phyloP scores from a whole-genome alignment of 2,113 vertebrate genomes.

The Gyps fulvus region DNA sequence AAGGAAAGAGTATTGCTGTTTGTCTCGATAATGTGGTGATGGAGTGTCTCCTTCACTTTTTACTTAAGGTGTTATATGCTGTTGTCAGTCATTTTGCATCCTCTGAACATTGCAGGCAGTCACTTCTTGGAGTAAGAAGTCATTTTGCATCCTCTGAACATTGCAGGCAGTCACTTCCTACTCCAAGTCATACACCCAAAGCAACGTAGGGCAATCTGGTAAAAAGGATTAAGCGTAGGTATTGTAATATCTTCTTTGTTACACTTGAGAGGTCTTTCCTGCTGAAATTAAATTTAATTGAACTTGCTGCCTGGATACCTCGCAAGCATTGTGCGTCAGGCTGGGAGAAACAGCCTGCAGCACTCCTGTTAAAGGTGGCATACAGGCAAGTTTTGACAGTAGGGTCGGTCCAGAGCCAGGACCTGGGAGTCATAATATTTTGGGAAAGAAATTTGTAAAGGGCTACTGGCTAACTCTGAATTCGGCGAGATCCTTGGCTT shows the following conservation, averaged over 20 bases:
- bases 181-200: background rate
- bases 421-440: background rate
- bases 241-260: conserved; percentile 29
- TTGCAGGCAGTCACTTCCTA: background rate
- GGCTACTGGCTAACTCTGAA: background rate
- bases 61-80: background rate
- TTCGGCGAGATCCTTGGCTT: background rate
- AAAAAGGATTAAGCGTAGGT: conserved; percentile 4
- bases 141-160: background rate
- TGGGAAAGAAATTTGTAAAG: background rate
- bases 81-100: background rate
- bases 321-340: background rate
- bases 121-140: background rate
- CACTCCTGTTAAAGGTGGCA: background rate
- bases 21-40: background rate
- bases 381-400: background rate
- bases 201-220: background rate
- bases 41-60: background rate
- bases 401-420: background rate
- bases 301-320: conserved; percentile 22
- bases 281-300: conserved; percentile 29
- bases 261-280: conserved; percentile 15
- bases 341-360: background rate
- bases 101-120: background rate
- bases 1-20: background rate